Base-by-base conservation (phyloP, 2,888 invertebrate species). In the Rhogogaster chlorosoma region DNA sequence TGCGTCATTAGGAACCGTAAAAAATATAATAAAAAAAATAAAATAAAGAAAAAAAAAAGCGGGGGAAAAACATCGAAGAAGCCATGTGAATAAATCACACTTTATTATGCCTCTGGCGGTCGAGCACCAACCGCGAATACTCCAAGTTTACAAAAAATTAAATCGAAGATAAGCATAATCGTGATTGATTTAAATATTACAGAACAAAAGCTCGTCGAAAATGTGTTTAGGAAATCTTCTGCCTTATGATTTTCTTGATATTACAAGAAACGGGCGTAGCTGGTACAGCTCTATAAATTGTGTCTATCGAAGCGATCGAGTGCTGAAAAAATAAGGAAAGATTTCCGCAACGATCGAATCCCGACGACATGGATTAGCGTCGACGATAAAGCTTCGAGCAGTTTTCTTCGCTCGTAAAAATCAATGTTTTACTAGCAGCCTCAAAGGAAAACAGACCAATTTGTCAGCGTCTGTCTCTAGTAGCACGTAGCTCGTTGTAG, bases 361-460 rank as follows among this genome's bases (percentile, higher is more conserved):
- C 38, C 71, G 71, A 73, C 71, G 22, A 73, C 22, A 38, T 73
- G 71, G 71, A 73, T 73, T 73, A 73, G 42, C 71, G 42, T 42
- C 38, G 75, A 49, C 75, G 75, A 49, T 53, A 77, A 77, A 49
- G 78, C 32, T 57, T 80, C n/a, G 49, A 77, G 49, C 29, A 77
- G 45, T 80, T 36, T 80, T 80, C 61, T 80, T 38, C 29, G 77
- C 29, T 77, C 77, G 77, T 49, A 49, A 77, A 49, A 77, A 77
- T 77, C 77, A 53, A 77, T 49, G 77, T 77, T 77, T 77, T 49
- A 57, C 78, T 36, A 61, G 49, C 36, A 61, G 36, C 78, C 78
- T 80, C 78, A 38, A 67, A 67, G 67, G 83, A 42, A 83, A 83
- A 67, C 83, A 67, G 64, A 83, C 83, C 83, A 67, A 83, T 83